Conservation (phyloP, 2,888 invertebrate species). For the Drosophila paramelanica region DNA sequence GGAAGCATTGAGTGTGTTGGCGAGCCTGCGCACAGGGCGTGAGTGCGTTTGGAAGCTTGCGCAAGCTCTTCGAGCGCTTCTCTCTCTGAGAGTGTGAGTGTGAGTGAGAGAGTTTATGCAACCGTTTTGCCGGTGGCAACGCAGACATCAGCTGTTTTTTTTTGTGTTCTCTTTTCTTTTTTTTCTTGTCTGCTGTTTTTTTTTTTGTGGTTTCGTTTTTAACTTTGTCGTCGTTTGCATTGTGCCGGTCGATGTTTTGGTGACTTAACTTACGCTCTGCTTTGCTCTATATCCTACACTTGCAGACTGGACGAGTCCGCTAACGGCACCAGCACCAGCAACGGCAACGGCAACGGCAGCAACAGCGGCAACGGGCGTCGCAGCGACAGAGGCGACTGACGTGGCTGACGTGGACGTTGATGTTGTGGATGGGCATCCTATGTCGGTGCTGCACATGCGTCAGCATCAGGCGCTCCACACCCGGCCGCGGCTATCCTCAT, state of each 20-base stretch:
- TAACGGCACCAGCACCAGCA: conserved; percentile 79
- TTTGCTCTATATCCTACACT: conserved; percentile 30
- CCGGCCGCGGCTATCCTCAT: conserved; percentile 60
- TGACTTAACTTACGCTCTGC: conserved; percentile 24
- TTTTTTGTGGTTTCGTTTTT: conserved; percentile 31
- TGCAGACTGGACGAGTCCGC: conserved; percentile 84
- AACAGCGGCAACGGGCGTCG: conserved; percentile 7
- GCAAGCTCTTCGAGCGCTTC: conserved; percentile 25
- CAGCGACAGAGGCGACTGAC: conserved; percentile 40
- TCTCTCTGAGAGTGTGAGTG: conserved; percentile 3
- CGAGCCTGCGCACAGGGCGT: conserved; percentile 62
- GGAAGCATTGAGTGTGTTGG: conserved; percentile 59
- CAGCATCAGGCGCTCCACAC: conserved; percentile 76
- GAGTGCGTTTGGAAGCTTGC: conserved; percentile 53
- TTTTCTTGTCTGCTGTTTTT: conserved; percentile 26
- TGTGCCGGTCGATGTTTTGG: conserved; percentile 41
- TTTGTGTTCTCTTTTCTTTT: conserved; percentile 45
- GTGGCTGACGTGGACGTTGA: conserved; percentile 64
- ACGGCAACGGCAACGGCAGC: conserved; percentile 29
- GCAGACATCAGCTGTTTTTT: conserved; percentile 74
- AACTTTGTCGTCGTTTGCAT: conserved; percentile 42
- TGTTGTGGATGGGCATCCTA: conserved; percentile 82
- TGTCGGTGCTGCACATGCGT: conserved; percentile 77
- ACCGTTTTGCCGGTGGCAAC: conserved; percentile 51
- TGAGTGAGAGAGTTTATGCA: conserved; percentile 30